These are phyloP conservation scores for Xenus cinereus DNA, from an alignment of 2,113 vertebrate genomes.

Conservation along the genomic window DNA sequence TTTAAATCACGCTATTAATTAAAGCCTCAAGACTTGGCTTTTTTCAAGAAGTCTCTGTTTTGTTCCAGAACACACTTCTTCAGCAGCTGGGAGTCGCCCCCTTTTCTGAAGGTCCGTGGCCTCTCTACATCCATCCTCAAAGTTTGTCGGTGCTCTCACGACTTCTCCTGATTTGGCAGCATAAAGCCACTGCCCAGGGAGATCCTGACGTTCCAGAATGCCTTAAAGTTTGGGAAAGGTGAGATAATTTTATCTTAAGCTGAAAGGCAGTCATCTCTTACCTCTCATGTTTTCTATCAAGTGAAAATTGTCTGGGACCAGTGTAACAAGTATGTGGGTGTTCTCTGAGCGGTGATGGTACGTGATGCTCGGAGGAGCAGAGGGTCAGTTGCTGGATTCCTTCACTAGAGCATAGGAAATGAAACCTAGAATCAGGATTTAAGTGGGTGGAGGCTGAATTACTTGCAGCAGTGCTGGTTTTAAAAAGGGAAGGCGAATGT, in stretches of 20 bases:
- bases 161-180: conserved; percentile 95
- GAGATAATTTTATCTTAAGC: not conserved
- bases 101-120: conserved; percentile 94
- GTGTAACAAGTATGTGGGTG: fast-evolving
- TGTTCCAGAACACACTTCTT: conserved; percentile 86
- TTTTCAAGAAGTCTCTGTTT: not conserved
- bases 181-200: conserved; percentile 88
- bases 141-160: conserved; percentile 93
- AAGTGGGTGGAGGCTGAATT: not conserved
- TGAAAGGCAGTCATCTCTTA: not conserved
- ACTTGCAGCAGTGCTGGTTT: not conserved
- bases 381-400: not conserved
- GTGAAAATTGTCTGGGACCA: not conserved
- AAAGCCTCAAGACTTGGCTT: not conserved
- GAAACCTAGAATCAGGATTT: not conserved
- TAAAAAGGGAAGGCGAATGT: not conserved
- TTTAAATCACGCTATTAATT: not conserved
- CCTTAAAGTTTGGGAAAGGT: conserved; percentile 99
- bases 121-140: conserved; percentile 94
- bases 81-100: conserved; percentile 95
- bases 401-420: not conserved
- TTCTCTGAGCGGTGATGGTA: not conserved
- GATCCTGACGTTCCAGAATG: conserved; percentile 95
- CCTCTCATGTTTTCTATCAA: not conserved
- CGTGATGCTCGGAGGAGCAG: not conserved